A percentile compares a stretch with the other conserved stretches of the same genome.
Evolutionary conservation across 2,888 invertebrate genomes (phyloP).

Genomic region (Creontiades dilutus): DNA sequence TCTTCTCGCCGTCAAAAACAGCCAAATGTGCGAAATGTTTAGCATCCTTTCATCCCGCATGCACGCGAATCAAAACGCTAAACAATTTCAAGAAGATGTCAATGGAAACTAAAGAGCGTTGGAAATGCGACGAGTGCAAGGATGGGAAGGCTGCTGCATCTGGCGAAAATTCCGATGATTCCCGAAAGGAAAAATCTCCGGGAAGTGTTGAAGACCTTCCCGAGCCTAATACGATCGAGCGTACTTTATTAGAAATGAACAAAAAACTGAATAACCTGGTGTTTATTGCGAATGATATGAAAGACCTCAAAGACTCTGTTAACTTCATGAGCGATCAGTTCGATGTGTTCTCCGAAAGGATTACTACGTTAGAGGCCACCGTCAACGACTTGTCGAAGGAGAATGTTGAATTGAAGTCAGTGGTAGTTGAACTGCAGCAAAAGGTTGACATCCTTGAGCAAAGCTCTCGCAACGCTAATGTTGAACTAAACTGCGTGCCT

Average conservation of each 20-base stretch:
- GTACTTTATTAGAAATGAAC: not conserved
- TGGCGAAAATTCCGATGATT: not conserved
- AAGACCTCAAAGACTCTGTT: not conserved
- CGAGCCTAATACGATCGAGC: too few species aligned
- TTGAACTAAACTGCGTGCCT: slow-evolving; percentile 28
- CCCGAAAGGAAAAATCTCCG: not conserved
- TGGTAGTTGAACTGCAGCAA: not conserved
- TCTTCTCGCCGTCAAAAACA: not conserved
- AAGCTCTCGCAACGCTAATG: not conserved
- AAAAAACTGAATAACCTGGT: not conserved
- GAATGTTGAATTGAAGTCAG: not conserved
- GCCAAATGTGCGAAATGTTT: not conserved
- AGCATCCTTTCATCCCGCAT: not conserved
- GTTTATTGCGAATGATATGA: not conserved
- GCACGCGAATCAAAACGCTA: not conserved
- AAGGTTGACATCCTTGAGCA: slow-evolving; percentile 45
- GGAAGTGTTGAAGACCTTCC: not conserved
- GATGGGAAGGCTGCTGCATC: not conserved
- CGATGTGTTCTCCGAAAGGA: not conserved
- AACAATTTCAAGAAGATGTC: slow-evolving; percentile 4
- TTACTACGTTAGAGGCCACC: not conserved
- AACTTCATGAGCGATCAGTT: slow-evolving; percentile 43
- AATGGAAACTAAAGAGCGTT: not conserved
- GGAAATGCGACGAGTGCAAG: not conserved
- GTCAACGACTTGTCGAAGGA: not conserved